Evolutionary conservation across 37 sponge, comb jelly and placozoan species (phyloP).

Genomic region (Aplysina aerophoba): DNA sequence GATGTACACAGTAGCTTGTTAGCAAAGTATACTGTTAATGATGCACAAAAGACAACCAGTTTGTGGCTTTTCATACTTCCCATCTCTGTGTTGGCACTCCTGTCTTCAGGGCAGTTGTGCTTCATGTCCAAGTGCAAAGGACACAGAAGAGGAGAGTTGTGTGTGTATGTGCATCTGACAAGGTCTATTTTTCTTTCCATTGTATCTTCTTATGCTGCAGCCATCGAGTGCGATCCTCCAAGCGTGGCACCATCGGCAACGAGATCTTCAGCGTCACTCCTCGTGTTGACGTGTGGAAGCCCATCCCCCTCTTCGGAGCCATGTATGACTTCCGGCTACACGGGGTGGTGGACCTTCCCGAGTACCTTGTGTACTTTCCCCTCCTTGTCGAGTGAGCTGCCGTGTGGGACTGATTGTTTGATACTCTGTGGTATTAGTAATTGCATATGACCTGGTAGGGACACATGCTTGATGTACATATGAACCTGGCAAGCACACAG

Average conservation of each 20-base stretch:
- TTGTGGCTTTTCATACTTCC: too few species aligned
- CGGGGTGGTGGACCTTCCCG: slow-evolving; percentile 93
- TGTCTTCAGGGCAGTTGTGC: too few species aligned
- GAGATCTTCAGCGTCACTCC: slow-evolving; percentile 52
- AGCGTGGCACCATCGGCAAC: slow-evolving; percentile 46
- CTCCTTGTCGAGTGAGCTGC: slow-evolving; percentile 71
- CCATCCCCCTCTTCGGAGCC: slow-evolving; percentile 89
- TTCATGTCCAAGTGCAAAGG: too few species aligned
- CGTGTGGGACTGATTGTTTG: neutral
- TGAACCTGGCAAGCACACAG: too few species aligned
- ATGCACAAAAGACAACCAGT: too few species aligned
- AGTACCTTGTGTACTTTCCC: slow-evolving; percentile 95
- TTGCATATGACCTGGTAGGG: slow-evolving; percentile 4
- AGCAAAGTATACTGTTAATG: too few species aligned
- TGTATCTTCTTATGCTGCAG: neutral
- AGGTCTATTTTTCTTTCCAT: too few species aligned
- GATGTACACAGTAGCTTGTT: too few species aligned
- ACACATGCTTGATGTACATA: neutral
- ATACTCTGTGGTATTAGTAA: neutral
- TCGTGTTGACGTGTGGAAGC: slow-evolving; percentile 22
- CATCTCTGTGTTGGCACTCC: too few species aligned
- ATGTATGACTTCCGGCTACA: slow-evolving; percentile 93
- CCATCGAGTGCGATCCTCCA: slow-evolving; percentile 25
- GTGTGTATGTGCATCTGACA: neutral
- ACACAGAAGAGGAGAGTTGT: neutral